These are phyloP conservation scores for Oxyruncus cristatus DNA, from an alignment of 2,113 vertebrate genomes.

Conservation along the genomic window DNA sequence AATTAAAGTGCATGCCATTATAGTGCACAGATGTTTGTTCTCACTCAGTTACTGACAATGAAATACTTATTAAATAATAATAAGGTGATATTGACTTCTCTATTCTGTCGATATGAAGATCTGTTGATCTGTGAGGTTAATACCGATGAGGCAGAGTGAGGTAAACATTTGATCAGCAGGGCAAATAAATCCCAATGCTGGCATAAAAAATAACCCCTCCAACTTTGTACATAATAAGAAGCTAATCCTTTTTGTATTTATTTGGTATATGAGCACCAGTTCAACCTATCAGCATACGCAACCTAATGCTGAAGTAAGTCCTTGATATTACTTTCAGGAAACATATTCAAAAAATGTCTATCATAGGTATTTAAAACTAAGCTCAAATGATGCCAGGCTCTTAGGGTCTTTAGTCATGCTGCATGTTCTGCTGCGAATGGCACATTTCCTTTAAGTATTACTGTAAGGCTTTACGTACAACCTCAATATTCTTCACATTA, in stretches of 20 bases:
- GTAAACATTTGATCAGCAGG: slow-evolving; percentile 35
- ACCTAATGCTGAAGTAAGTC: neutral
- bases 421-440: neutral
- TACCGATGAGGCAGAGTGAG: slow-evolving; percentile 61
- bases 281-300: neutral
- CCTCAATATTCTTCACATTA: neutral
- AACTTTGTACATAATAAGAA: neutral
- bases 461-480: neutral
- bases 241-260: slow-evolving; percentile 6
- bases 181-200: slow-evolving; percentile 18
- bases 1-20: slow-evolving; percentile 57
- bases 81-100: slow-evolving; percentile 68
- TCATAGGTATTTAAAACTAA: slow-evolving; percentile 37
- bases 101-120: slow-evolving; percentile 69
- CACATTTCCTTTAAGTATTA: neutral
- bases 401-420: neutral
- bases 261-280: neutral
- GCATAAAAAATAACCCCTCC: neutral
- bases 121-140: slow-evolving; percentile 65
- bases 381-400: neutral
- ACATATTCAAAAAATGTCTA: slow-evolving; percentile 9
- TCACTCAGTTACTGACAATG: slow-evolving; percentile 64
- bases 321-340: neutral
- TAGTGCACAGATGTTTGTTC: slow-evolving; percentile 61
- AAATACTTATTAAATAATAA: slow-evolving; percentile 77